Conservation (phyloP, 1,140 invertebrate species). For the Ooceraea biroi region DNA sequence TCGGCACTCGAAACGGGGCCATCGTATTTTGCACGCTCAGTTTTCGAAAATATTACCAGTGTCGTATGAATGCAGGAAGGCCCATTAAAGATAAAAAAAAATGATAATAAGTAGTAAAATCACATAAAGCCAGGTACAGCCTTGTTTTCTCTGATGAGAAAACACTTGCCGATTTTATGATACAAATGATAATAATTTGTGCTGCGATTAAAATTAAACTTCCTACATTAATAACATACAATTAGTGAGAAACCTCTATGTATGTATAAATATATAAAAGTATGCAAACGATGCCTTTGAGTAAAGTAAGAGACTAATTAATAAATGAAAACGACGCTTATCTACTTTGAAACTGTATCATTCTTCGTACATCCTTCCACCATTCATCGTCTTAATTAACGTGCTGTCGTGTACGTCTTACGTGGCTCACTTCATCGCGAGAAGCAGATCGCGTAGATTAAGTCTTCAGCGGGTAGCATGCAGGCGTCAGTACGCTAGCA, state of each 20-base stretch:
- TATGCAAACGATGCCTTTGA: constrained; percentile 5
- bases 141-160: too few species aligned
- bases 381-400: constrained; percentile 75
- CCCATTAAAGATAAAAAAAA: constrained; percentile 13
- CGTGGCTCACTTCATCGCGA: constrained; percentile 65
- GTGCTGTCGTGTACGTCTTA: constrained; percentile 68
- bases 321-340: constrained; percentile 63
- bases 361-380: constrained; percentile 55
- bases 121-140: too few species aligned
- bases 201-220: too few species aligned
- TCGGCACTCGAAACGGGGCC: constrained; percentile 65
- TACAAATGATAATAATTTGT: too few species aligned
- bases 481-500: constrained; percentile 57
- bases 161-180: too few species aligned
- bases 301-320: too few species aligned
- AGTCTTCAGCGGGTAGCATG: constrained; percentile 65
- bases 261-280: not conserved
- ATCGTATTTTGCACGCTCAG: constrained; percentile 36
- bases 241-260: not conserved
- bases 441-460: constrained; percentile 69
- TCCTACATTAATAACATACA: not conserved
- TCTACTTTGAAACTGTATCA: constrained; percentile 63
- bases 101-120: not conserved
- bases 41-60: constrained; percentile 16
- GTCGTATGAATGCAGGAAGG: not conserved